These are phyloP conservation scores for Myiopsitta monachus DNA, from an alignment of 2,113 vertebrate species.

Conservation along the genomic window DNA sequence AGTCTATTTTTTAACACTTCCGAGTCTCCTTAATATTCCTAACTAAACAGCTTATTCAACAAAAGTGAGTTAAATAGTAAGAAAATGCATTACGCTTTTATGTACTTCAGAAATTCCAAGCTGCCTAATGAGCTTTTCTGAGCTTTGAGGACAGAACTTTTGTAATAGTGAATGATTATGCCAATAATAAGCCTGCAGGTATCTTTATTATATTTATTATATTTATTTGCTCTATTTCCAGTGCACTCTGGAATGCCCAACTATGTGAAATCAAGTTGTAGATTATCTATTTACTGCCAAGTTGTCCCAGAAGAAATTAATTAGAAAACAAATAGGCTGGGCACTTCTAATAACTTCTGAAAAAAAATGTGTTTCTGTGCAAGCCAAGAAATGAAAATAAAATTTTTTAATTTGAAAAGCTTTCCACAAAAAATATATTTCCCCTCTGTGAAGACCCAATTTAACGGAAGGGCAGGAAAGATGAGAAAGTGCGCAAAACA, in stretches of 20 bases:
- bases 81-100: background rate
- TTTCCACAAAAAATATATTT: background rate
- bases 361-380: background rate
- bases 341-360: background rate
- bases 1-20: background rate
- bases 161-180: slow-evolving; percentile 47
- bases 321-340: slow-evolving; percentile 23
- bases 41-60: background rate
- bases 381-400: background rate
- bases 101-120: background rate
- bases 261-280: slow-evolving; percentile 73
- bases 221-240: slow-evolving; percentile 71
- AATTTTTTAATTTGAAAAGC: slow-evolving; percentile 9
- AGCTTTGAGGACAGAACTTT: background rate
- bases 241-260: slow-evolving; percentile 49
- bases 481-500: background rate
- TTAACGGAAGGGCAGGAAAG: background rate
- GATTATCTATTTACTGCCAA: slow-evolving; percentile 73
- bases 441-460: background rate
- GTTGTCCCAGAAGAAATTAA: slow-evolving; percentile 33
- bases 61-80: background rate
- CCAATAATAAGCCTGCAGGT: slow-evolving; percentile 66
- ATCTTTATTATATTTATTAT: slow-evolving; percentile 39
- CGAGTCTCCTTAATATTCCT: background rate
- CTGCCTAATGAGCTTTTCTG: background rate